phyloP scores from a whole-genome alignment of 2,888 invertebrate species.

The Anorthoa munda region DNA sequence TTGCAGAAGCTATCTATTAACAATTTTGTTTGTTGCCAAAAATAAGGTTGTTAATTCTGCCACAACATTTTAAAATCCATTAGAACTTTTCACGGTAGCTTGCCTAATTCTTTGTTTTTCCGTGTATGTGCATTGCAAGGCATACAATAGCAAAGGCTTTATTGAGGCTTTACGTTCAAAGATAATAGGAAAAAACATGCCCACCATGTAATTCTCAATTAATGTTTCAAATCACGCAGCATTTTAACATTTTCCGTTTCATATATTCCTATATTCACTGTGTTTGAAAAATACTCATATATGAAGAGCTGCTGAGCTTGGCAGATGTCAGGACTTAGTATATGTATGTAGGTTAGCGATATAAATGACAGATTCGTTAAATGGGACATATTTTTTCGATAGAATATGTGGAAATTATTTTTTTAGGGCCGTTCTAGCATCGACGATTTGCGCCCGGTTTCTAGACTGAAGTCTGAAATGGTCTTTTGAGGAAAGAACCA shows the following conservation, averaged over 20 bases:
- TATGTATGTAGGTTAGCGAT: slow-evolving; percentile 17
- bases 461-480: too few relatives aligned
- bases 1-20: too few relatives aligned
- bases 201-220: background rate
- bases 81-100: background rate
- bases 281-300: slow-evolving; percentile 1
- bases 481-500: too few relatives aligned
- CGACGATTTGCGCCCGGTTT: too few relatives aligned
- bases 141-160: slow-evolving; percentile 6
- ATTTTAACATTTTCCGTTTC: background rate
- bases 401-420: background rate
- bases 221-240: slow-evolving; percentile 7
- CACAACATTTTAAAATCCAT: background rate
- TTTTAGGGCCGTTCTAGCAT: too few relatives aligned
- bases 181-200: background rate
- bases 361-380: slow-evolving; percentile 37
- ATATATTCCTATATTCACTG: background rate
- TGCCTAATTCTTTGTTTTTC: background rate
- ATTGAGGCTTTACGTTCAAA: slow-evolving; percentile 12
- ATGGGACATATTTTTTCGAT: background rate
- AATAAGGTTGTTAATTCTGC: too few relatives aligned
- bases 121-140: background rate
- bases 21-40: background rate
- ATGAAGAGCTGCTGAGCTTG: slow-evolving; percentile 22
- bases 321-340: slow-evolving; percentile 22